Evolutionary conservation across 53 echinoderm and acorn worm species (phyloP), one percentile per base, ranked within the genome.

Genomic region (Holothuria scabra): DNA sequence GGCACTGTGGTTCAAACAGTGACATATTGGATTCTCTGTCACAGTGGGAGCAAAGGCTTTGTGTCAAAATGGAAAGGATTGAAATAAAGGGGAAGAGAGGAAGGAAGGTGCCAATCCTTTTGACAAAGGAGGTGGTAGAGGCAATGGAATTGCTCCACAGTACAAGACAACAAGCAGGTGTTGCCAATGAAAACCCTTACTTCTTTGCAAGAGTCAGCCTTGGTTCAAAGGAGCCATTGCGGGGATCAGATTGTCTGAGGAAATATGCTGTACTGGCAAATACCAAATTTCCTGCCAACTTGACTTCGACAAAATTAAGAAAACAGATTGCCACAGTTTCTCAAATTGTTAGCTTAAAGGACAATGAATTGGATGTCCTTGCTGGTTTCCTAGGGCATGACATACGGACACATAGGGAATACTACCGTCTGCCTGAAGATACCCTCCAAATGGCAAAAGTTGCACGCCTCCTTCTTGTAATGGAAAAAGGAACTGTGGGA

Each of bases 71-170:
- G 24, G 13, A 28, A 23, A 25, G 78, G 6, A 6, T 35, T 35
- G 35, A 35, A 18, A 88, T 88, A 8, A 68, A 65, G 18, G 84
- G 88, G 3, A 88, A 88, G 34, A 72, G 88, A 22, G 88, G 83
- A 41, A 31, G 88, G 28, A 83, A 88, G 37, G 88, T 87, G 18
- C 87, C 87, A 11, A 66, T 87, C n/a, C 35, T 87, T 10, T 41
- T 87, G 49, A 67, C 71, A 14, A 72, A 37, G 35, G 35, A 35
- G 35, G 6, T 35, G 35, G 35, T 35, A 35, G 35, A 35, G 6
- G 35, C 35, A 3, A 35, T 35, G 35, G 35, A 35, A 35, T 35
- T 35, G 35, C 35, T 35, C 35, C 35, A 35, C 35, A 35, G 35
- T 6, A 35, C 35, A 35, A 35, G 35, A 35, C 35, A 35, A 35